Evolutionary conservation across 2,888 invertebrate species (phyloP).

Genomic region (Caenorhabditis sp.): DNA sequence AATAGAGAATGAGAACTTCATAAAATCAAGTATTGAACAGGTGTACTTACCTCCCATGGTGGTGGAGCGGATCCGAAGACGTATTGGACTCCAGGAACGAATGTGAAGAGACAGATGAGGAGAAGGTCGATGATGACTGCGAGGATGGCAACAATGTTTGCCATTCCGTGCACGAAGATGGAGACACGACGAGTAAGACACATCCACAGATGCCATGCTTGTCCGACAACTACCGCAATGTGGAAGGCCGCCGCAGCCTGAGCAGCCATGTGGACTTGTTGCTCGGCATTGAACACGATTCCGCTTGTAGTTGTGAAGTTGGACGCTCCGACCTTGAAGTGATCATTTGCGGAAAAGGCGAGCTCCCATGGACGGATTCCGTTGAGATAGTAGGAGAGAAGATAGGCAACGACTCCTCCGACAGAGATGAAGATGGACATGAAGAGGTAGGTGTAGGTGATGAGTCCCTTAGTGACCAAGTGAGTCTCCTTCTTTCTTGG

Average conservation of each 20-base stretch:
- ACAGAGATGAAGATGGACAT: conserved; percentile 79
- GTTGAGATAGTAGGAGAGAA: conserved; percentile 67
- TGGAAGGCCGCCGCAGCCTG: conserved; percentile 70
- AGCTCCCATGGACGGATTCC: conserved; percentile 67
- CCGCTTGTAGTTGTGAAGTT: conserved; percentile 61
- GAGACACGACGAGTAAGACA: conserved; percentile 78
- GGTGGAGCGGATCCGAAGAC: conserved; percentile 75
- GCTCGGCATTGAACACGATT: conserved; percentile 46
- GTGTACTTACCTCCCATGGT: conserved; percentile 64
- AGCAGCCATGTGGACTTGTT: conserved; percentile 68
- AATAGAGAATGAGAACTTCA: neutral
- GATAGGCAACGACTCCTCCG: conserved; percentile 69
- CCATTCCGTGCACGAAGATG: conserved; percentile 76
- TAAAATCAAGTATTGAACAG: neutral
- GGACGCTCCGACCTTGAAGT: conserved; percentile 66
- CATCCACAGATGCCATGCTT: conserved; percentile 76
- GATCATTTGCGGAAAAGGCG: conserved; percentile 63
- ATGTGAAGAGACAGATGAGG: conserved; percentile 74
- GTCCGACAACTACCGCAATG: conserved; percentile 65
- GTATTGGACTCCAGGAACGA: conserved; percentile 73
- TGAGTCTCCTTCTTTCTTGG: conserved; percentile 75
- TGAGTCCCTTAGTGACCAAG: conserved; percentile 77
- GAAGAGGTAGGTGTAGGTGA: conserved; percentile 80
- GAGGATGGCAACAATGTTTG: conserved; percentile 71
- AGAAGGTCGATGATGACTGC: conserved; percentile 75